Conservation (phyloP, 1,140 invertebrate species). For the Planococcus citri region DNA sequence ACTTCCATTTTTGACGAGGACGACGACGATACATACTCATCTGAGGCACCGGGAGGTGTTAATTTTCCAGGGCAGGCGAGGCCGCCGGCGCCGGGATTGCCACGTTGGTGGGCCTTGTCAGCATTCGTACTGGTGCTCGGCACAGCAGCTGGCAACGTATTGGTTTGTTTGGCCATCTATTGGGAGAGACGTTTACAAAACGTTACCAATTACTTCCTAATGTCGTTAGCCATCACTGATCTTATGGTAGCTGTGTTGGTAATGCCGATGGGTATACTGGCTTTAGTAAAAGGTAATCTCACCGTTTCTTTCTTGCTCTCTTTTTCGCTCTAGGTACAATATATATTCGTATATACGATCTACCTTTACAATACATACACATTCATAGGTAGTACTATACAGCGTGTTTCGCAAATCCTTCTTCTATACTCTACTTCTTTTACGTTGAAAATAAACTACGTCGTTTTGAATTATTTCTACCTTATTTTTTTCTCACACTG, state of each 20-base stretch:
- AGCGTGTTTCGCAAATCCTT: too few relatives aligned
- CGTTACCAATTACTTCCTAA: constrained; percentile 92
- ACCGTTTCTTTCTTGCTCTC: background rate
- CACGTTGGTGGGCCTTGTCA: constrained; percentile 49
- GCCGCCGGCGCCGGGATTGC: constrained; percentile 7
- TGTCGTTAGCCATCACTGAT: constrained; percentile 90
- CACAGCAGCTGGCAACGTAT: constrained; percentile 81
- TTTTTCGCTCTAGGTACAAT: background rate
- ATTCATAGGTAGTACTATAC: too few relatives aligned
- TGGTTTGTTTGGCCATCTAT: constrained; percentile 84
- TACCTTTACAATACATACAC: too few relatives aligned
- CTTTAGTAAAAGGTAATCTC: constrained; percentile 54
- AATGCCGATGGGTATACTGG: constrained; percentile 77
- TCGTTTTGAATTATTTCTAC: too few relatives aligned
- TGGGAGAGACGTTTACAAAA: constrained; percentile 80
- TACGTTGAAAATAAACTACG: too few relatives aligned
- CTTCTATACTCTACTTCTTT: too few relatives aligned
- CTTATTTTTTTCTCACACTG: too few relatives aligned
- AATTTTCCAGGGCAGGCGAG: background rate
- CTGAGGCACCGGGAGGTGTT: background rate
- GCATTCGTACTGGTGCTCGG: constrained; percentile 67
- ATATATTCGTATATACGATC: too few relatives aligned
- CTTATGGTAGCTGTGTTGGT: constrained; percentile 82
- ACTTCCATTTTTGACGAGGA: background rate
- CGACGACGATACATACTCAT: too few relatives aligned